Evolutionary conservation across 2,113 vertebrate genomes (phyloP), one percentile per base, ranked within the genome.

Genomic region (Sorex fumeus): DNA sequence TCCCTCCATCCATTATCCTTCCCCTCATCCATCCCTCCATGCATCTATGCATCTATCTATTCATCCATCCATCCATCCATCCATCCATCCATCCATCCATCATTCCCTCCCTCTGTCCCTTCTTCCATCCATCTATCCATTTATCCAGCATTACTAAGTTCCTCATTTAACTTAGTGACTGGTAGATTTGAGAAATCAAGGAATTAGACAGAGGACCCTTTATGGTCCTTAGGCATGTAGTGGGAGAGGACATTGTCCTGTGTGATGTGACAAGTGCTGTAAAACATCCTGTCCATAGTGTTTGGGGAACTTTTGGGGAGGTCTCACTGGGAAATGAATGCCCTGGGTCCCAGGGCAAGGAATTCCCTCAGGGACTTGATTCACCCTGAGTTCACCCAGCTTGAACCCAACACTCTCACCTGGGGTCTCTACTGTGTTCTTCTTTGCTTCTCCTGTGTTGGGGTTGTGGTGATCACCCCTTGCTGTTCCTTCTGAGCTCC

Each of bases 101-200:
- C 64, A 40, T n/a, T 50, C 47, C 12, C 34, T 70, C 45, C 34
- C n/a, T n/a, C n/a, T n/a, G n/a, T n/a, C n/a, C n/a, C n/a, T n/a
- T n/a, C n/a, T n/a, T 62, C 34, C 45, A 36, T 75, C 23, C 67
- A 47, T 60, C 6, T 45, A 34, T 45, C 34, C 43, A 67, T 28
- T 40, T 40, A 74, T 8, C 18, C 76, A 60, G 53, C 25, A 34
- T 67, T 74, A 60, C 32, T 8, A 21, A 74, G 28, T 81, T 85
- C 76, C 72, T 89, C 28, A 32, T 87, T 84, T 78, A 76, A 57
- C 77, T 45, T 77, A 50, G 27, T 32, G 40, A 60, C 32, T 60
- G 66, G 16, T 76, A 25, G 77, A 64, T 47, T 83, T 67, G 66
- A 78, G 77, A 40, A 66, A 75, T 34, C 27, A 57, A 45, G 30